These are phyloP conservation scores for Peromyscus eremicus DNA, from an alignment of 2,797 vertebrate genomes.

Conservation along the genomic window DNA sequence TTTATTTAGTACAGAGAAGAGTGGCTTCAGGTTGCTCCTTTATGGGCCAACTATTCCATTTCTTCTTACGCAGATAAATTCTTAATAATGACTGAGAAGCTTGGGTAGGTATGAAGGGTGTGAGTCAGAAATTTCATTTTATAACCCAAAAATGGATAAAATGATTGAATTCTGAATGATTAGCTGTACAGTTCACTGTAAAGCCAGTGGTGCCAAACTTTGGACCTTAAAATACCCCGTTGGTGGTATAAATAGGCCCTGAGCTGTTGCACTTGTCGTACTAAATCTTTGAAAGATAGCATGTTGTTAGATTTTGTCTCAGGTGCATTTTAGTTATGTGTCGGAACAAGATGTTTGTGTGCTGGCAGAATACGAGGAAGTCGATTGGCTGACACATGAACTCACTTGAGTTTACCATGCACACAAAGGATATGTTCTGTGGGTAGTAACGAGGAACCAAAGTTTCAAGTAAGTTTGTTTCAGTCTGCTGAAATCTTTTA, in stretches of 20 bases:
- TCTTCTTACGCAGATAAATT: slow-evolving; percentile 74
- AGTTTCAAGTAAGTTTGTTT: slow-evolving; percentile 15
- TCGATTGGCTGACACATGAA: neutral
- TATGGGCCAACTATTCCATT: slow-evolving; percentile 72
- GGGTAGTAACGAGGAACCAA: neutral
- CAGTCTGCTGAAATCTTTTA: neutral
- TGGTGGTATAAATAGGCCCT: neutral
- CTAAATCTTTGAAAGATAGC: neutral
- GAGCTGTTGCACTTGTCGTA: neutral
- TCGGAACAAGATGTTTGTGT: neutral
- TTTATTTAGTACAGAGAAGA: slow-evolving; percentile 80
- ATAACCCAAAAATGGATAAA: slow-evolving; percentile 16
- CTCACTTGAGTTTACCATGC: neutral
- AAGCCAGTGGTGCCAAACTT: neutral
- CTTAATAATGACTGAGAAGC: slow-evolving; percentile 60
- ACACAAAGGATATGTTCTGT: slow-evolving; percentile 5
- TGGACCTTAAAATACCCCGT: neutral
- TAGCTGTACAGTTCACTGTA: neutral
- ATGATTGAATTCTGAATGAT: neutral
- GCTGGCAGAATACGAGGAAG: neutral
- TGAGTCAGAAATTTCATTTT: slow-evolving; percentile 50
- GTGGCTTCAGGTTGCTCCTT: slow-evolving; percentile 79
- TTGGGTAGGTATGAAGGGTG: neutral
- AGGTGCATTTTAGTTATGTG: neutral
- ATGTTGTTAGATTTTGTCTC: neutral